Conservation (phyloP, 64 coral and sea anemone genomes). For the Acropora tenuis region DNA sequence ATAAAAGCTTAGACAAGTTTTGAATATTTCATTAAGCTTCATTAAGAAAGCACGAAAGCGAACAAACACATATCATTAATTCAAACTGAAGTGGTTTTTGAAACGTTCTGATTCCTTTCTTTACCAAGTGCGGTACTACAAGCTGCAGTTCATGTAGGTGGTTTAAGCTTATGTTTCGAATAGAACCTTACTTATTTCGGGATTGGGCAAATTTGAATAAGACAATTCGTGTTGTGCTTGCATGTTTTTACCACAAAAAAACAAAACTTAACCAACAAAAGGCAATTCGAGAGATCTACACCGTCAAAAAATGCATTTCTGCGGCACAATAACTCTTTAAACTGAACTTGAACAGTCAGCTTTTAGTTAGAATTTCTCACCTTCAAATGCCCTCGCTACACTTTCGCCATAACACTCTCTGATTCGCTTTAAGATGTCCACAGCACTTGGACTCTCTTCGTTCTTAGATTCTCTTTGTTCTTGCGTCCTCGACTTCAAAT, state of each 20-base stretch:
- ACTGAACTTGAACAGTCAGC: neutral
- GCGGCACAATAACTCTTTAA: neutral
- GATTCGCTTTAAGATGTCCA: neutral
- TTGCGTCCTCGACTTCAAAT: neutral
- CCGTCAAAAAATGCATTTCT: constrained; percentile 1
- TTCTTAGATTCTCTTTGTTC: constrained; percentile 2
- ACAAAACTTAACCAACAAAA: constrained; percentile 2
- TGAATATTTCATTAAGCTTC: too few relatives aligned
- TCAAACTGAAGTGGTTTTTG: too few relatives aligned
- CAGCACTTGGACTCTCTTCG: neutral
- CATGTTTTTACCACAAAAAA: neutral
- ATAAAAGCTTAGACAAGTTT: too few relatives aligned
- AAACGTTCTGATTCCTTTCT: too few relatives aligned
- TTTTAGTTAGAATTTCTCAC: constrained; percentile 7
- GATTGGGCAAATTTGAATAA: constrained; percentile 2
- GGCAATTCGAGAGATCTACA: constrained; percentile 1
- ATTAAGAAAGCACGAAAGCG: too few relatives aligned
- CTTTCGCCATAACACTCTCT: neutral
- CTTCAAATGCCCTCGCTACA: neutral
- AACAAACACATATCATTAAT: too few relatives aligned
- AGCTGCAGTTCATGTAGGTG: neutral
- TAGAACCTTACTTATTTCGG: neutral
- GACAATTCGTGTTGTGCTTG: constrained; percentile 6
- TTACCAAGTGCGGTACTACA: neutral
- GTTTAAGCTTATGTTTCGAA: neutral